Conservation (phyloP, 2,888 invertebrate genomes). For the Tachina fera region DNA sequence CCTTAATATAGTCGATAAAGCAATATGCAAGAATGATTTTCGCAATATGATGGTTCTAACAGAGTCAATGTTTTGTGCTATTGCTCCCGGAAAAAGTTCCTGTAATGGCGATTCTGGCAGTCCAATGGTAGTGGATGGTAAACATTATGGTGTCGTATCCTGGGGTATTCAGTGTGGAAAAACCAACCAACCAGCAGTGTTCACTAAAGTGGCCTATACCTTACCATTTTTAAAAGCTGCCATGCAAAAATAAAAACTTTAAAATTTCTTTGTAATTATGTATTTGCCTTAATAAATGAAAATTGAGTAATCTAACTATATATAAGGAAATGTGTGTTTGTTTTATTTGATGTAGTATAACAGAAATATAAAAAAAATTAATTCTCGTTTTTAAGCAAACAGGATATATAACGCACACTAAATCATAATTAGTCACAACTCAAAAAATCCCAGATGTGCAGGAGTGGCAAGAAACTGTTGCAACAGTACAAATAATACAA, state of each 20-base stretch:
- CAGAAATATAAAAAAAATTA: no score
- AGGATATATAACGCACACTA: no score
- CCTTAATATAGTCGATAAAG: neutral
- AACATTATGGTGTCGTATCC: constrained; percentile 87
- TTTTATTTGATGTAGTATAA: no score
- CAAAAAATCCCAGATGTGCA: no score
- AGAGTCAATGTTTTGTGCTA: constrained; percentile 75
- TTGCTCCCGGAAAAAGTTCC: constrained; percentile 74
- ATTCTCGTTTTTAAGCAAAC: no score
- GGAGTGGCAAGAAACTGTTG: no score
- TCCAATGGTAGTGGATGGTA: constrained; percentile 73
- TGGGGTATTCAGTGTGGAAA: constrained; percentile 72
- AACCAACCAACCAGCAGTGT: neutral
- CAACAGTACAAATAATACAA: no score
- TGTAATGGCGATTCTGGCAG: constrained; percentile 79
- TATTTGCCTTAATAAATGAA: no score
- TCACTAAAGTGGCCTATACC: neutral
- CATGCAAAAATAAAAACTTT: neutral
- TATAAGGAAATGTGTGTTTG: no score
- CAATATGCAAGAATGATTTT: neutral
- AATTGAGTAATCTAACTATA: no score
- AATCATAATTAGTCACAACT: no score
- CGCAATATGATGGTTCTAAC: neutral
- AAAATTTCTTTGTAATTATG: neutral
- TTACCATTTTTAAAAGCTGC: neutral